These are phyloP conservation scores for Sphyrna mokarran DNA, from an alignment of 2,113 vertebrate species.

Conservation along the genomic window DNA sequence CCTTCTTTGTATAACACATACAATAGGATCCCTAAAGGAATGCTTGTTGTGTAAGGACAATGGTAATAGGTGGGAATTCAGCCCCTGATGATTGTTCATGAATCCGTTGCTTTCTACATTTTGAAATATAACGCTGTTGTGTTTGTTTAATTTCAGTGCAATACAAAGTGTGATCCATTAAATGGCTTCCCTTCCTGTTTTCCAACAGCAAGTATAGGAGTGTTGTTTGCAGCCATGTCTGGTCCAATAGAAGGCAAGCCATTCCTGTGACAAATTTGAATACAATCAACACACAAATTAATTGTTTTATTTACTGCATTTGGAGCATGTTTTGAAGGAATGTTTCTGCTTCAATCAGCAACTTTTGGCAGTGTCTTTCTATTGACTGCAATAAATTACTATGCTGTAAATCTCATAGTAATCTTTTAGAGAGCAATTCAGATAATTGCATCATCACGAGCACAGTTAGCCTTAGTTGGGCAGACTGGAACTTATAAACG, in stretches of 20 bases:
- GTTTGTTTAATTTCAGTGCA: background rate
- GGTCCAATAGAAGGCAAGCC: background rate
- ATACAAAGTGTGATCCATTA: background rate
- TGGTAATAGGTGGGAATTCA: background rate
- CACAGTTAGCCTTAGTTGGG: background rate
- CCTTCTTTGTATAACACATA: background rate
- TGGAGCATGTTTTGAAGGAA: background rate
- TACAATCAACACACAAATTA: background rate
- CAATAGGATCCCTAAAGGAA: background rate
- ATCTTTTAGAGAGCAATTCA: constrained; percentile 7
- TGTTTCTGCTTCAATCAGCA: background rate
- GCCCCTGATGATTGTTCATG: background rate
- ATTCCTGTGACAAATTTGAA: background rate
- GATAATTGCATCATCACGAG: background rate
- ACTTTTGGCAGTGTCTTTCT: background rate
- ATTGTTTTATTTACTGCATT: background rate
- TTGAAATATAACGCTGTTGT: background rate
- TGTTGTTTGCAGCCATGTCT: background rate
- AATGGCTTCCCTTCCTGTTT: background rate
- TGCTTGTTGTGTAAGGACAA: background rate
- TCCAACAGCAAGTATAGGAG: background rate
- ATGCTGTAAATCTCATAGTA: constrained; percentile 15
- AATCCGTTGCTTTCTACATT: background rate
- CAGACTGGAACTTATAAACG: background rate
- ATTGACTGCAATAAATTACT: background rate